Base-by-base conservation (phyloP, 2,888 invertebrate species). In the Beris morrisii region DNA sequence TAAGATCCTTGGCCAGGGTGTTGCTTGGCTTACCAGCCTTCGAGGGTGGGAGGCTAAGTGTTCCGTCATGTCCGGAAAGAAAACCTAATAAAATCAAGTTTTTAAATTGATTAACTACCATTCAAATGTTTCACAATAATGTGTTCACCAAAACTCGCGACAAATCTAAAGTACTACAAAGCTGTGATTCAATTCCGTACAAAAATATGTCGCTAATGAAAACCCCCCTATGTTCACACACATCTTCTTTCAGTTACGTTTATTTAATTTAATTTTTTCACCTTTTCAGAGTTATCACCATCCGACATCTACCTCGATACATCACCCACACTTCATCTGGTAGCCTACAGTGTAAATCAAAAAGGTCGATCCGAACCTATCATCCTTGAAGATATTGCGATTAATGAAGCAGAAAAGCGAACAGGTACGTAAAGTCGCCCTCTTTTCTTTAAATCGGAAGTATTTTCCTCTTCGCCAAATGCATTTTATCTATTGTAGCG, bases 321-420 rank as follows among this genome's bases (percentile, higher is more conserved):
- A 28, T 83, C 84, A 69, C 85, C 88, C 54, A 88, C 89, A 38
- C 84, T 91, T 73, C 88, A 90, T 76, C 84, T 94, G 72, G 86
- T 91, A 70, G 88, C 92, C 72, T 94, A 91, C 79, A 90, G 93
- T 67, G 87, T 86, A 73, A 94, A 94, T 81, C 87, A 90, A 69
- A 94, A 94, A 79, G 94, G 94, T 63, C 87, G 88, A 70, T 92
- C 93, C 69, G 93, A 92, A 74, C 88, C 88, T 73, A 87, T 90
- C 69, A 83, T 92, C 7, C 83, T 94, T 69, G 93, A 94, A 78
- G 92, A 93, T 76, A 92, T 93, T 74, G 89, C 92, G 73, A 88
- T 93, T 75, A 90, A 91, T 79, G 93, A 93, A 79, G 91, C 93
- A 57, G 93, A 92, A 73, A 91, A 89, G 77, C 86, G 91, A 76